Evolutionary conservation across 2,797 vertebrate species (phyloP).

Genomic region (Pogoniulus pusillus): DNA sequence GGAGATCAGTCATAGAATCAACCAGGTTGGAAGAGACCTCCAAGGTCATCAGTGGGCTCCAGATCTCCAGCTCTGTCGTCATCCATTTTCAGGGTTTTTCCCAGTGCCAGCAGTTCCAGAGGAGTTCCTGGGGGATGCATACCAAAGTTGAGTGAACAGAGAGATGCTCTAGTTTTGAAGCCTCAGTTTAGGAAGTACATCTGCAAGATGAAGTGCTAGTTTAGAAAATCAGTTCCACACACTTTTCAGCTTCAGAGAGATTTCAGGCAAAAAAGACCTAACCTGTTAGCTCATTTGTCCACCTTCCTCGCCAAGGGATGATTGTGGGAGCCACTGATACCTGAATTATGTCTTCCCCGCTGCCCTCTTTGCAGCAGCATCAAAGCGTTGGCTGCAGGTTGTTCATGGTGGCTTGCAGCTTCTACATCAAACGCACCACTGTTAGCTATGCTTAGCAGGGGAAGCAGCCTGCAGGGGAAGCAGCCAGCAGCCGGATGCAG

Average conservation of each 20-base stretch:
- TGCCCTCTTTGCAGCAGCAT: background rate
- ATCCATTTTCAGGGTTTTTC: background rate
- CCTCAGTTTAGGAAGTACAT: background rate
- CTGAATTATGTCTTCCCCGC: background rate
- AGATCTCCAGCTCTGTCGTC: background rate
- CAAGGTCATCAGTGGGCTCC: too few species aligned
- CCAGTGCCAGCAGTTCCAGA: background rate
- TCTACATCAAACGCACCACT: background rate
- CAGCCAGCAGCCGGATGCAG: background rate
- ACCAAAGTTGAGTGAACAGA: background rate
- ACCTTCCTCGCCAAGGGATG: background rate
- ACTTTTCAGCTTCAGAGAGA: background rate
- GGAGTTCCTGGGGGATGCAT: background rate
- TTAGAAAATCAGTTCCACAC: background rate
- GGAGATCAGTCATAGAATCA: background rate
- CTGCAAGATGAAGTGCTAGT: background rate
- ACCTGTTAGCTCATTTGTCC: background rate
- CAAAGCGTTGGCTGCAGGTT: background rate
- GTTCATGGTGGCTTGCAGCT: background rate
- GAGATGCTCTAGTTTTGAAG: background rate
- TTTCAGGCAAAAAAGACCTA: background rate
- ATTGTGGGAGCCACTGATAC: background rate
- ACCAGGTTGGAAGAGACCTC: too few species aligned
- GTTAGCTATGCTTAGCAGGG: background rate
- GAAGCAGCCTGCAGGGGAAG: background rate